Percentiles rank a stretch among this genome's conserved stretches.
Conservation (phyloP, 2,888 invertebrate species). For the Andrena bucephala region DNA sequence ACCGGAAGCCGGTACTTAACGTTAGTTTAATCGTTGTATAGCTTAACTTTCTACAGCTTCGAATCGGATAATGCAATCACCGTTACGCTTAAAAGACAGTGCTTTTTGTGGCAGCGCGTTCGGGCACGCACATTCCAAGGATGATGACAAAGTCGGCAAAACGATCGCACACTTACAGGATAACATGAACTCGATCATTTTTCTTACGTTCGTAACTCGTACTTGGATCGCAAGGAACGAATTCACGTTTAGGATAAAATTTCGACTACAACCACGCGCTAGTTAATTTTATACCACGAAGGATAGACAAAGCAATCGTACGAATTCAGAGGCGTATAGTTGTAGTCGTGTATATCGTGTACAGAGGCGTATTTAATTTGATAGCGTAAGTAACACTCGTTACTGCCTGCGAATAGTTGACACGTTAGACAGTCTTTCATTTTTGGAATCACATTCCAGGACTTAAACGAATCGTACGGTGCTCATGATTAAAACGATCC, state of each 20-base stretch:
- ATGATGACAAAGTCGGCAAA: constrained; percentile 29
- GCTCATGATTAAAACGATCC: constrained; percentile 67
- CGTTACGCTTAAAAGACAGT: constrained; percentile 17
- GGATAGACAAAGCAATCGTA: not conserved
- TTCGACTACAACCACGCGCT: not conserved
- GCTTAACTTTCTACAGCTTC: constrained; percentile 17
- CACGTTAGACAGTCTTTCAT: constrained; percentile 30
- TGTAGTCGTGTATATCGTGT: constrained; percentile 19
- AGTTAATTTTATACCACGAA: constrained; percentile 9
- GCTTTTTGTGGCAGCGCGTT: constrained; percentile 30
- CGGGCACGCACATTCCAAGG: constrained; percentile 50
- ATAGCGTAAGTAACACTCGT: constrained; percentile 8
- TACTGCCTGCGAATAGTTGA: constrained; percentile 19
- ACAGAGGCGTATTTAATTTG: constrained; percentile 12
- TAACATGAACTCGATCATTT: constrained; percentile 10
- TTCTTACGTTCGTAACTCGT: constrained; percentile 17
- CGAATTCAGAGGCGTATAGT: not conserved
- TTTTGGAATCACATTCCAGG: constrained; percentile 75
- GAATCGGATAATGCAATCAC: not conserved
- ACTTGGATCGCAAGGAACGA: not conserved
- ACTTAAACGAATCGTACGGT: constrained; percentile 66
- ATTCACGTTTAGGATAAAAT: not conserved
- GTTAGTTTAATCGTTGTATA: not conserved
- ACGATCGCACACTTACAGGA: constrained; percentile 40
- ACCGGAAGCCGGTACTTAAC: constrained; percentile 7